phyloP scores from a whole-genome alignment of 2,888 invertebrate genomes.

The Dilophus febrilis region DNA sequence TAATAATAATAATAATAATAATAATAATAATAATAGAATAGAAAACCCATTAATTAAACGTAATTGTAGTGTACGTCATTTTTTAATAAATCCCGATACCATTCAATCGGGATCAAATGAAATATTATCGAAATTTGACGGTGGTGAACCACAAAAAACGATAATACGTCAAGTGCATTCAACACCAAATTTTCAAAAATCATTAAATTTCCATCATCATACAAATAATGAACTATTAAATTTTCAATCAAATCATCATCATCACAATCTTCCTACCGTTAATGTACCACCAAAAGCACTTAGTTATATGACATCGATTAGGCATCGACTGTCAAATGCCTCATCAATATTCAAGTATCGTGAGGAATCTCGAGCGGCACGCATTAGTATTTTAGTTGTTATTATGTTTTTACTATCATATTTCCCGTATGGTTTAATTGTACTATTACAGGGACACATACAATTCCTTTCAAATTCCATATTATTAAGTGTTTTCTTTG shows the following conservation, averaged over 20 bases:
- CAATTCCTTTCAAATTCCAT: constrained; percentile 24
- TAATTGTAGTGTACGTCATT: constrained; percentile 27
- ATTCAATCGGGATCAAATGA: not conserved
- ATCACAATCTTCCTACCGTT: constrained; percentile 9
- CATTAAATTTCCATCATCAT: constrained; percentile 4
- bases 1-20: too few species aligned
- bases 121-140: not conserved
- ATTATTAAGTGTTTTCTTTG: constrained; percentile 24
- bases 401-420: constrained; percentile 31
- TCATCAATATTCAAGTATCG: constrained; percentile 69
- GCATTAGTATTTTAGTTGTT: constrained; percentile 48
- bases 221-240: not conserved
- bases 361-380: constrained; percentile 77
- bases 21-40: too few species aligned
- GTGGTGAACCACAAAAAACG: not conserved
- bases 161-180: constrained; percentile 14
- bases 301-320: constrained; percentile 47
- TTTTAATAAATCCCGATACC: constrained; percentile 19
- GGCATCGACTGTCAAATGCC: constrained; percentile 68
- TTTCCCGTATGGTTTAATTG: constrained; percentile 27
- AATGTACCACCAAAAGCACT: constrained; percentile 26
- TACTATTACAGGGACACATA: constrained; percentile 24
- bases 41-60: constrained; percentile 27
- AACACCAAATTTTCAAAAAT: constrained; percentile 27
- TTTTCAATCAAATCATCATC: constrained; percentile 5